Base-by-base conservation (phyloP, 92 coral and sea anemone genomes). In the Galaxea fascicularis region DNA sequence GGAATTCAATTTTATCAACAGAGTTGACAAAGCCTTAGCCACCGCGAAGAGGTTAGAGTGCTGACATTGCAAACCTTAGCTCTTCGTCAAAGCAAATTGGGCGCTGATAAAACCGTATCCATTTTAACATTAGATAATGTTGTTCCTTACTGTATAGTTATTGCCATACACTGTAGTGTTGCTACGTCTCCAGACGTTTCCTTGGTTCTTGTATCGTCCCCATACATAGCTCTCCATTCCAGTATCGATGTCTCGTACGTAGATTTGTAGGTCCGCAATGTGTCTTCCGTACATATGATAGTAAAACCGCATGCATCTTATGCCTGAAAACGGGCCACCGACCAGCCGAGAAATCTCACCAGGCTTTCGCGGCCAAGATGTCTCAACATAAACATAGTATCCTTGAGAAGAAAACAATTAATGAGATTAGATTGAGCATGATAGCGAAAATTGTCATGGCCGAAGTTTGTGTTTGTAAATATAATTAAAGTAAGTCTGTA, bases 241-340 rank as follows among this genome's bases (percentile, higher is more conserved):
- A n/a, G 69, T 53, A 22, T 82, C 81, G 4, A 83, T 73, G 31
- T 89, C 85, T 4, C 82, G 65, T 64, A 91, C 64, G 67, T 78
- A 91, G 57, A 97, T 82, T 64, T 86, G 85, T 64, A 97, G 73
- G 47, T 89, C 86, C 16, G 91, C 95, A 6, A 94, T 58, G 27
- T 88, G 78, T 25, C 59, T 76, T 26, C 99, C 99, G 47, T 79
- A 87, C 99, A 97, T 97, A 72, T 97, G 95, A 70, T 92, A 94
- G 54, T 79, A 91, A 65, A 97, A 94, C 10, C 87, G 89, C 90
- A 97, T 89, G 63, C 99, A 94, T 52, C 74, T 84, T 13, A 87
- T 92, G 11, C 93, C 93, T 46, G 94, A 80, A 25, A 92, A 75
- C 14, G 91, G 94, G 0, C 95, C 91, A 28, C 93, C 87, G 8